Evolutionary conservation across 2,888 invertebrate species (phyloP).

Genomic region (Dolichomitus sp.): DNA sequence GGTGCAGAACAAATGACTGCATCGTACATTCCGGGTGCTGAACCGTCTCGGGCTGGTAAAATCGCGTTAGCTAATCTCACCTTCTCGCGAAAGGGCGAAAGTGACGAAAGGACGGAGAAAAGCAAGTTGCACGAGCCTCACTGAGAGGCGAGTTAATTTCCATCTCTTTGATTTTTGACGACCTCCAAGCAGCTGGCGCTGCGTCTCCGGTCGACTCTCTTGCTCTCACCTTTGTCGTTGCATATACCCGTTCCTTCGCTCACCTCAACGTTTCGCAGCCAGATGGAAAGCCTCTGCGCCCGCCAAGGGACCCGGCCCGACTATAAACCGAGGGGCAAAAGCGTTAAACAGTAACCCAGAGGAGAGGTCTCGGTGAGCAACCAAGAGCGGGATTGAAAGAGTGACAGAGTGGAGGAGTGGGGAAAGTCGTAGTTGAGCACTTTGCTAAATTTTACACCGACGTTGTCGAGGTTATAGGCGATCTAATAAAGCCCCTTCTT

Average conservation of each 20-base stretch:
- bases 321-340: slow-evolving; percentile 46
- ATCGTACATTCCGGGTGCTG: slow-evolving; percentile 24
- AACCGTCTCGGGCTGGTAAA: slow-evolving; percentile 66
- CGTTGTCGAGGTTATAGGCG: slow-evolving; percentile 76
- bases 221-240: slow-evolving; percentile 49
- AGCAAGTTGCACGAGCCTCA: slow-evolving; percentile 41
- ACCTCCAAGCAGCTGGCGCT: slow-evolving; percentile 65
- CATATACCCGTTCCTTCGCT: slow-evolving; percentile 45
- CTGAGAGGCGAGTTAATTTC: slow-evolving; percentile 77
- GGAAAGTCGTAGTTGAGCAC: slow-evolving; percentile 74
- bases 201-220: slow-evolving; percentile 37
- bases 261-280: slow-evolving; percentile 65
- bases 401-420: slow-evolving; percentile 52
- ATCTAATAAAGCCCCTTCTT: slow-evolving; percentile 82
- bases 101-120: slow-evolving; percentile 8
- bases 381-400: slow-evolving; percentile 31
- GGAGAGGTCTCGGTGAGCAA: slow-evolving; percentile 19
- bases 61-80: slow-evolving; percentile 78
- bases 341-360: slow-evolving; percentile 43
- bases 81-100: slow-evolving; percentile 49
- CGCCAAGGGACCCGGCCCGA: slow-evolving; percentile 23
- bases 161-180: slow-evolving; percentile 85
- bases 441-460: slow-evolving; percentile 79
- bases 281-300: slow-evolving; percentile 62
- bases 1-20: neutral